phyloP scores from a whole-genome alignment of 2,888 invertebrate genomes.

The Stegana nigrithorax region DNA sequence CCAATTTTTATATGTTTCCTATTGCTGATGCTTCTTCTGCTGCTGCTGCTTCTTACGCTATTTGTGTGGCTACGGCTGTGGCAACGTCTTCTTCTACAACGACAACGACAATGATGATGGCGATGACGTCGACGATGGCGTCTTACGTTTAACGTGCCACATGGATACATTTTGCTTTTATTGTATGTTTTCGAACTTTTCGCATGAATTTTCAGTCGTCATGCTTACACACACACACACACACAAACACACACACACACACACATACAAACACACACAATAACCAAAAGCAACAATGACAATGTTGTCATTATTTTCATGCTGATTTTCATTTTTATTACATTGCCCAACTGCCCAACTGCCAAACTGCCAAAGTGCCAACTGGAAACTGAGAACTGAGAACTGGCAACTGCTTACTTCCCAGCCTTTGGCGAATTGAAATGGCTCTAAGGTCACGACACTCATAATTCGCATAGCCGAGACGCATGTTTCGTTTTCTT shows the following conservation, averaged over 20 bases:
- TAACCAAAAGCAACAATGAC: slow-evolving; percentile 30
- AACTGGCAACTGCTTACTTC: not conserved
- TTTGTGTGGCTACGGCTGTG: too few relatives aligned
- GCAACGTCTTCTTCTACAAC: too few relatives aligned
- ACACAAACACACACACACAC: not conserved
- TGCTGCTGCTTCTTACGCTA: too few relatives aligned
- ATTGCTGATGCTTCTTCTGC: too few relatives aligned
- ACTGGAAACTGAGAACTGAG: not conserved
- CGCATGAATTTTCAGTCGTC: too few relatives aligned
- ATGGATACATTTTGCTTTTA: slow-evolving; percentile 61
- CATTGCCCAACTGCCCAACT: not conserved
- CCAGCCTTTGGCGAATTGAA: not conserved
- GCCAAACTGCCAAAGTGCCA: not conserved
- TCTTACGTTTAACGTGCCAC: slow-evolving; percentile 55
- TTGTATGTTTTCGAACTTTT: slow-evolving; percentile 35
- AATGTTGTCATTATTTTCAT: slow-evolving; percentile 57
- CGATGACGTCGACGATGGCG: too few relatives aligned
- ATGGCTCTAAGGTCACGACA: not conserved
- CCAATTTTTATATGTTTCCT: slow-evolving; percentile 52
- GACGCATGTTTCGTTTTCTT: not conserved
- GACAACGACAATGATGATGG: too few relatives aligned
- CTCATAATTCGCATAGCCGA: slow-evolving; percentile 1
- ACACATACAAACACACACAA: not conserved
- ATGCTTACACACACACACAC: too few relatives aligned
- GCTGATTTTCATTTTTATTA: slow-evolving; percentile 60